phyloP scores from a whole-genome alignment of 37 sponge, comb jelly and placozoan genomes.

The Hexactinellida sp. region DNA sequence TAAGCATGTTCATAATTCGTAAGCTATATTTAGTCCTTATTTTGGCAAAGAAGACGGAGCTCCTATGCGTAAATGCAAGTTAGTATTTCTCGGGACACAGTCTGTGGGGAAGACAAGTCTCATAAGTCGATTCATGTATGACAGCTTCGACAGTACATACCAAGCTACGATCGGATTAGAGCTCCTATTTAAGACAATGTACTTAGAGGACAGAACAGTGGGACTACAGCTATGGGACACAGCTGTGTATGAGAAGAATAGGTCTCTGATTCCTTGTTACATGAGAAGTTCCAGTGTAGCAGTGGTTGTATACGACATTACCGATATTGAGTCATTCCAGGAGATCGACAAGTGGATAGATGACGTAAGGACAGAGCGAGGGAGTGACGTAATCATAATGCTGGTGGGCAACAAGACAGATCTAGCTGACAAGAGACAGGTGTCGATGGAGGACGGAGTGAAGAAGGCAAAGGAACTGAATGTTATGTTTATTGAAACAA shows the following conservation, averaged over 20 bases:
- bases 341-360: slow-evolving; percentile 94
- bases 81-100: slow-evolving; percentile 97
- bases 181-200: slow-evolving; percentile 99
- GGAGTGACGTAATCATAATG: slow-evolving; percentile 97
- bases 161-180: slow-evolving; percentile 99
- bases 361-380: slow-evolving; percentile 87
- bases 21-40: neutral
- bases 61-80: slow-evolving; percentile 92
- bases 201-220: slow-evolving; percentile 97
- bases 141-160: slow-evolving; percentile 97
- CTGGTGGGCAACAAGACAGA: slow-evolving; percentile 99
- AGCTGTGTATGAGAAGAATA: slow-evolving; percentile 94
- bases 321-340: slow-evolving; percentile 94
- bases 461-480: slow-evolving; percentile 92
- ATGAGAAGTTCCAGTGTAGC: slow-evolving; percentile 98
- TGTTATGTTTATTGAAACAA: slow-evolving; percentile 98
- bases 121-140: slow-evolving; percentile 99
- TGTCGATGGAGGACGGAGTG: slow-evolving; percentile 94
- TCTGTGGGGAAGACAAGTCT: slow-evolving; percentile 97
- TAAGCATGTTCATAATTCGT: no score
- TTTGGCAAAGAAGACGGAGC: slow-evolving; percentile 94
- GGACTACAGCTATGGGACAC: slow-evolving; percentile 98
- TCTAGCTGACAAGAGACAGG: slow-evolving; percentile 94
- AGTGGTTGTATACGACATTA: slow-evolving; percentile 98
- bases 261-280: slow-evolving; percentile 96